These are phyloP conservation scores for Syndactyla subalaris DNA, from an alignment of 2,797 vertebrate species.

Conservation along the genomic window DNA sequence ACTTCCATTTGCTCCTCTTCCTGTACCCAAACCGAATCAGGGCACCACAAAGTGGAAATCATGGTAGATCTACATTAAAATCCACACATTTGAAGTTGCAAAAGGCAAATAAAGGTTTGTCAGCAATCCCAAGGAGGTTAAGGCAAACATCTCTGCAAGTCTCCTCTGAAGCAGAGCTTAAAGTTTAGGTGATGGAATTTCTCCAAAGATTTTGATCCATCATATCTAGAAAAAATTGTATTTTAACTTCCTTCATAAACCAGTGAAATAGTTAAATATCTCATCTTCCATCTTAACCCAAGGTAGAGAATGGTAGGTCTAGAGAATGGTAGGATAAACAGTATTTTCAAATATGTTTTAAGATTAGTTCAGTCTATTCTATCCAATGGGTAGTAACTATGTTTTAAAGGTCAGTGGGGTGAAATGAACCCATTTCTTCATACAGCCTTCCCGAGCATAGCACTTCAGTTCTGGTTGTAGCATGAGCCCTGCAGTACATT, in stretches of 20 bases:
- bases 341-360: neutral
- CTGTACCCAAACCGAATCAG: neutral
- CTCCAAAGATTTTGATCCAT: neutral
- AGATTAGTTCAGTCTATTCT: neutral
- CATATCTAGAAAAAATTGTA: neutral
- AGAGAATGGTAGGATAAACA: neutral
- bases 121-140: neutral
- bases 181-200: neutral
- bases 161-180: neutral
- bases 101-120: neutral
- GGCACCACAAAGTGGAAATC: neutral
- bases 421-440: neutral
- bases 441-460: neutral
- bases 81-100: neutral
- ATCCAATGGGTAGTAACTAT: neutral
- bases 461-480: neutral
- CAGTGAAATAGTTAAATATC: neutral
- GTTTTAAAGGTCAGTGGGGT: neutral
- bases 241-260: neutral
- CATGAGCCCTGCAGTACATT: neutral
- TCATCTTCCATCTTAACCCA: neutral
- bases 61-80: neutral
- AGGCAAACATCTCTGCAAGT: neutral
- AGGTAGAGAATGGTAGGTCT: neutral
- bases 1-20: conserved; percentile 9